Base-by-base conservation (phyloP, 1,140 invertebrate species). In the Drosophila eugracilis region DNA sequence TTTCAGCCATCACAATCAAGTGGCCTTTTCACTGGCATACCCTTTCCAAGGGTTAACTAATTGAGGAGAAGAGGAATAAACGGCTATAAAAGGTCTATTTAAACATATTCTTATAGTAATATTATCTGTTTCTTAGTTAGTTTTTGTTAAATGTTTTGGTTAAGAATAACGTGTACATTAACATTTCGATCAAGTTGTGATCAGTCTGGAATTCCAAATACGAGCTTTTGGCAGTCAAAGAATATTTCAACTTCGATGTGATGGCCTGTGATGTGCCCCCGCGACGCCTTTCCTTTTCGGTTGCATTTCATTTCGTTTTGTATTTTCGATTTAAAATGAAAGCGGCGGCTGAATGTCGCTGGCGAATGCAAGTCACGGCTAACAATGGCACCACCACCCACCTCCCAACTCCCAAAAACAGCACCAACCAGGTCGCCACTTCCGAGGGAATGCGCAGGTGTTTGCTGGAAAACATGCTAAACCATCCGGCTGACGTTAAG, bases 251-350 rank as follows among this genome's bases (percentile, higher is more conserved):
- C 6, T 21, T 58, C 14, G 15, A 1, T 34, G 7, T 0, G 5
- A 9, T 19, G 5, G 7, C 5, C 12, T 7, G 10, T 21, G 10
- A 3, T 6, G 17, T 2, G 3, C 1, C 55, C 0, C 12, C 14
- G 4, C 10, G 0, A 15, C 14, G 4, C 10, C 22, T 19, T 24
- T 17, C 5, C 22, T 26, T 53, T 53, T 41, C 17, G n/a, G 66
- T 62, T 71, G 58, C 79, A 83, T 75, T 84, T 60, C 76, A 73
- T 47, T 81, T 54, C 63, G 59, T 58, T 75, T 22, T 67, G 81
- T 81, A 70, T 86, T 75, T 80, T 88, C 81, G 81, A 86, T 88
- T 88, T 86, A 78, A 86, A 80, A 86, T 77, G 72, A 77, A 73
- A 77, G 71, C 49, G 73, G 37, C 50, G 66, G 47, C 49, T 19